phyloP scores from a whole-genome alignment of 2,888 invertebrate genomes.

The Drosophila histrio region DNA sequence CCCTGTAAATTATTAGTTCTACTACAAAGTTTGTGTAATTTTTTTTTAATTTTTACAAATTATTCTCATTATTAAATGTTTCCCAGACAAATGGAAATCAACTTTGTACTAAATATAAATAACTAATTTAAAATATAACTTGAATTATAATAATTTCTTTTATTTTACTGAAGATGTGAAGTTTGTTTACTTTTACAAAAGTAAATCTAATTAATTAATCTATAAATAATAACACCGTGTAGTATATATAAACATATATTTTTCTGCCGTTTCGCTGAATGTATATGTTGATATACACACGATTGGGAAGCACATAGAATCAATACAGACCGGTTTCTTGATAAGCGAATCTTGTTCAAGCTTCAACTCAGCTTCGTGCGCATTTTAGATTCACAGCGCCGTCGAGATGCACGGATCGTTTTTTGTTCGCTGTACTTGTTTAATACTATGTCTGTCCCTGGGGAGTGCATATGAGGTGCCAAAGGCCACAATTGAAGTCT shows the following conservation, averaged over 20 bases:
- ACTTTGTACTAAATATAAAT: too few species aligned
- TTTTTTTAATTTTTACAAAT: too few species aligned
- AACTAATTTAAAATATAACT: too few species aligned
- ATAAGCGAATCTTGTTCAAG: conserved; percentile 45
- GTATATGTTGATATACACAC: not conserved
- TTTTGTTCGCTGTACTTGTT: conserved; percentile 4
- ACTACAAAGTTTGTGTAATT: too few species aligned
- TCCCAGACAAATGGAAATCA: too few species aligned
- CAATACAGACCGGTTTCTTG: conserved; percentile 52
- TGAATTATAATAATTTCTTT: too few species aligned
- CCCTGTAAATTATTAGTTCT: too few species aligned
- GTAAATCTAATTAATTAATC: too few species aligned
- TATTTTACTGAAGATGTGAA: too few species aligned
- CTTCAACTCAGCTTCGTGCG: conserved; percentile 33
- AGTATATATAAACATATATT: not conserved
- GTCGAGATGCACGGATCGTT: conserved; percentile 32
- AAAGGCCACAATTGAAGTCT: conserved; percentile 84
- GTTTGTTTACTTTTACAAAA: too few species aligned
- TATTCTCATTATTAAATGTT: too few species aligned
- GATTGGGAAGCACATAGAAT: not conserved
- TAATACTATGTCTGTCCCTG: conserved; percentile 12
- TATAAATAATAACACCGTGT: not conserved
- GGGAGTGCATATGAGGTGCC: conserved; percentile 83
- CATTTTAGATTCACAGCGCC: conserved; percentile 37
- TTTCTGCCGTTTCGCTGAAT: not conserved